These are phyloP conservation scores for Mystacides longicornis DNA, from an alignment of 2,888 invertebrate genomes.

Conservation along the genomic window DNA sequence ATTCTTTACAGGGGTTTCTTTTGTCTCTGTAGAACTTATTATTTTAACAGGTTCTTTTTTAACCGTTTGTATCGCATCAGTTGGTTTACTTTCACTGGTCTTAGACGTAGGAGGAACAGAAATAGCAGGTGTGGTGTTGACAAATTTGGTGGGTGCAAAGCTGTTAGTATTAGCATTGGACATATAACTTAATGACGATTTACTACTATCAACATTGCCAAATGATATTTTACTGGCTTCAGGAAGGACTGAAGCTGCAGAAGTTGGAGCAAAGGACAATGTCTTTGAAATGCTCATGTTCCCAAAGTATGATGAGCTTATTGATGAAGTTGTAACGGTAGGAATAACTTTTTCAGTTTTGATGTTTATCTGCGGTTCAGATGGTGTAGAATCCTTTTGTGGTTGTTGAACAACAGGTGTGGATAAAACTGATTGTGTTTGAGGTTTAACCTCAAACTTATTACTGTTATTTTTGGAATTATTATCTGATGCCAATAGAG, in stretches of 20 bases:
- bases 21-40: neutral
- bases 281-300: neutral
- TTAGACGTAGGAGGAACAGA: neutral
- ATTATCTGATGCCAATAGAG: too few relatives aligned
- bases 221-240: neutral
- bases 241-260: neutral
- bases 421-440: too few relatives aligned
- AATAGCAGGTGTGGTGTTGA: too few relatives aligned
- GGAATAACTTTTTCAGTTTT: neutral
- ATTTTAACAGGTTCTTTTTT: neutral
- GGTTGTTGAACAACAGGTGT: too few relatives aligned
- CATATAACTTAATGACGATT: neutral
- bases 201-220: neutral
- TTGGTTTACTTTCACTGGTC: too few relatives aligned
- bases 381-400: too few relatives aligned
- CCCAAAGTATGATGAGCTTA: neutral
- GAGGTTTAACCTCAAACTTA: too few relatives aligned
- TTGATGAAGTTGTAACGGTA: neutral
- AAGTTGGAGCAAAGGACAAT: neutral
- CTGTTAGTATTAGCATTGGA: neutral
- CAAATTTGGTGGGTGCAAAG: neutral
- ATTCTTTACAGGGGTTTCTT: conserved; percentile 28
- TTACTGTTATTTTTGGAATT: too few relatives aligned
- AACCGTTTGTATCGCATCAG: neutral
- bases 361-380: neutral